These are phyloP conservation scores for Casuarius casuarius DNA, from an alignment of 2,113 vertebrate genomes.

Conservation along the genomic window DNA sequence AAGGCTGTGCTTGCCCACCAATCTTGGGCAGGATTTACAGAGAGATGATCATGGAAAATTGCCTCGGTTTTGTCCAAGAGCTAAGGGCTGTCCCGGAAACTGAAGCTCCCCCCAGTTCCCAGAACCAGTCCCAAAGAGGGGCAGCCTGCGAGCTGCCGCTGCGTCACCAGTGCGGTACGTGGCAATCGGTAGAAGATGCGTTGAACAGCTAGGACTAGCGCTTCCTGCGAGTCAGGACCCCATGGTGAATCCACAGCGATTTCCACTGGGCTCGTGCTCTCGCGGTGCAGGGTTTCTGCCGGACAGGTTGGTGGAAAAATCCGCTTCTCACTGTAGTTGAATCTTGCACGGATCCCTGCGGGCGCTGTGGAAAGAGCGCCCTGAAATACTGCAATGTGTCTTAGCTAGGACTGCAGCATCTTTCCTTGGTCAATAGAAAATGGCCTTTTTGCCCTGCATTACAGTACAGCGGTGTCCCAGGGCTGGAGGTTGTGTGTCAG, in stretches of 20 bases:
- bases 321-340: background rate
- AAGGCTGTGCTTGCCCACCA: accelerated
- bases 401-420: background rate
- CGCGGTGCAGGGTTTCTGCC: accelerated
- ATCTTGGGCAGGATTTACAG: background rate
- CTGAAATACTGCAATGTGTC: accelerated
- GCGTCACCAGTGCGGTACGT: background rate
- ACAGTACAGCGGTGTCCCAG: accelerated
- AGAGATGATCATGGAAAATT: background rate
- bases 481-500: accelerated
- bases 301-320: background rate
- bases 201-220: background rate
- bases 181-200: too few relatives aligned
- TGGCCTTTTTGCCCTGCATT: accelerated
- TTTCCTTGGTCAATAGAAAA: background rate
- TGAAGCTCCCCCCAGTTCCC: background rate
- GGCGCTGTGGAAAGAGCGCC: background rate
- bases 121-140: too few relatives aligned
- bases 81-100: background rate
- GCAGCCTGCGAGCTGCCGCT: background rate
- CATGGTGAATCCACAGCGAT: accelerated
- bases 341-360: background rate
- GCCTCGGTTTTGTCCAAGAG: background rate
- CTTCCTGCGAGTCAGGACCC: background rate
- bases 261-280: background rate